Evolutionary conservation across 2,888 invertebrate genomes (phyloP), one percentile per base, ranked within the genome.

Genomic region (Microctonus hyperodae): DNA sequence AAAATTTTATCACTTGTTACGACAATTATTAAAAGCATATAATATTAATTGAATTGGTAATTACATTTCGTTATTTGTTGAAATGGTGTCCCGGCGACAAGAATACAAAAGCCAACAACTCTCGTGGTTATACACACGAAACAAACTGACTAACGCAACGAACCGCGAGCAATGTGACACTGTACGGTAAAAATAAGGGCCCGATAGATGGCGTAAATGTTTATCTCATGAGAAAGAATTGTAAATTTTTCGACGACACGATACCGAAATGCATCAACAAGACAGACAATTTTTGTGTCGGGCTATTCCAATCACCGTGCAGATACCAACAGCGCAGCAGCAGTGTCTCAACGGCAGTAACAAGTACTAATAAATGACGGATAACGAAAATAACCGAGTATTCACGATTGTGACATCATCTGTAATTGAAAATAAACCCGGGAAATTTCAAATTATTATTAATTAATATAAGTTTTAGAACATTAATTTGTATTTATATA

Each of bases 91-190:
- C 74, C 69, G 71, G 67, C 65, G 69, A 70, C 67, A 69, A 62
- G 61, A 70, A 70, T 65, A 65, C 71, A 67, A 70, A 74, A 75
- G 72, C 76, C 73, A 78, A 77, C 74, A 77, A 77, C 62, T 63
- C 76, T 76, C 80, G 77, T 78, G 78, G 75, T 62, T 77, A 78
- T 76, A 78, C 28, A 28, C 78, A 77, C 78, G 76, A 80, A 81
- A 81, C 78, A 69, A 77, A 82, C 82, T 81, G 81, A 81, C 76
- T 80, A 66, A 58, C 74, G 75, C 78, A 76, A 81, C 77, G 77
- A 75, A 72, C 71, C 74, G 70, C 23, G 69, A 71, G 70, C 66
- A 74, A 71, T 72, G 75, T 69, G 73, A 67, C 65, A 56, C 23
- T 25, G 73, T 64, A 72, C 71, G 73, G 65, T 63, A 69, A 68